Percentiles rank a stretch among this genome's conserved stretches.
Conservation (phyloP, 2,888 invertebrate species). For the Odontomyia ornata region DNA sequence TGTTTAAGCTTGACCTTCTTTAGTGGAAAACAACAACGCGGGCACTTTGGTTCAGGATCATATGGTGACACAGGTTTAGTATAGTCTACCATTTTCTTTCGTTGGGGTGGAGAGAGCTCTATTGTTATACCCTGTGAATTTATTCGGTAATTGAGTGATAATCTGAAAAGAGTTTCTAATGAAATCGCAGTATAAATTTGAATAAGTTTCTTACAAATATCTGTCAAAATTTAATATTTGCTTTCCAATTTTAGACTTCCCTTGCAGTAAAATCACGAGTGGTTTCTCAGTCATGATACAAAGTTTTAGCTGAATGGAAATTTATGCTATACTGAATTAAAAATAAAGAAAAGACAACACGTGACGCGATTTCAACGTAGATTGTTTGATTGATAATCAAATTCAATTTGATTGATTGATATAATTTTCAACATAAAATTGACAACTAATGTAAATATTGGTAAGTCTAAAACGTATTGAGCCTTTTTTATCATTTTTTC, state of each 20-base stretch:
- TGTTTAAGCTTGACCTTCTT: neutral
- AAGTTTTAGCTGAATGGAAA: no score
- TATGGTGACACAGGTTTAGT: slow-evolving; percentile 18
- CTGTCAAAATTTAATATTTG: slow-evolving; percentile 16
- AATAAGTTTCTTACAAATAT: slow-evolving; percentile 11
- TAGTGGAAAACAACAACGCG: neutral
- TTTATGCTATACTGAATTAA: neutral
- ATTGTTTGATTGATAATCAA: neutral
- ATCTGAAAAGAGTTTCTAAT: neutral
- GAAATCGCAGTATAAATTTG: neutral
- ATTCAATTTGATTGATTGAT: no score
- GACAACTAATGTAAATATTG: no score
- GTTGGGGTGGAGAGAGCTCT: slow-evolving; percentile 16
- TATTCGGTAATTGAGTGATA: slow-evolving; percentile 19
- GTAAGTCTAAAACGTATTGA: no score
- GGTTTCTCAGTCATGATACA: slow-evolving; percentile 28
- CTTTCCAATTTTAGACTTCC: slow-evolving; percentile 27
- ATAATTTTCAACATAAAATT: no score
- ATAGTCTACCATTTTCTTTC: slow-evolving; percentile 22
- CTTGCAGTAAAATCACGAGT: neutral
- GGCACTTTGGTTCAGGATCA: neutral
- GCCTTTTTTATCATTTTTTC: no score
- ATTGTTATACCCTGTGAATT: neutral
- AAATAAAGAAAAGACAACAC: slow-evolving; percentile 5
- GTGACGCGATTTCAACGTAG: slow-evolving; percentile 11